phyloP scores from a whole-genome alignment of 2,797 vertebrate genomes.

The Microctenopoma lineatum region DNA sequence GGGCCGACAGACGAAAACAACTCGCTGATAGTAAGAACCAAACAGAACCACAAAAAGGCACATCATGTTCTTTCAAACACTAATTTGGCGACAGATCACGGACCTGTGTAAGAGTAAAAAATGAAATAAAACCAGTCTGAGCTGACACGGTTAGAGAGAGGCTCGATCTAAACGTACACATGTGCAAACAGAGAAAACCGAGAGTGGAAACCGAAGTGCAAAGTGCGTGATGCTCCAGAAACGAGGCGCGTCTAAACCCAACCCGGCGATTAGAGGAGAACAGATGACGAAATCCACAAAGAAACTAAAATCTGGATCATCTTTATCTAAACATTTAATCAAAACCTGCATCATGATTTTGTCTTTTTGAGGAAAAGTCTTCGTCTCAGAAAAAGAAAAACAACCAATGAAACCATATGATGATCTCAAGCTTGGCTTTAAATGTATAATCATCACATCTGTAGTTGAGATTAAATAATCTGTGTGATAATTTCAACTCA shows the following conservation, averaged over 20 bases:
- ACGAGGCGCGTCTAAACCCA: not conserved
- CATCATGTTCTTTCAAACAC: constrained; percentile 72
- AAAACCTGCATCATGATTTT: not conserved
- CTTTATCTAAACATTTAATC: not conserved
- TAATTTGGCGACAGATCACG: constrained; percentile 68
- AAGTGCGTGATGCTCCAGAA: constrained; percentile 53
- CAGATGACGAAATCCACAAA: no score
- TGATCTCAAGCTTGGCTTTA: no score
- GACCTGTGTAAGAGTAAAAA: constrained; percentile 39
- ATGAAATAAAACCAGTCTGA: constrained; percentile 26
- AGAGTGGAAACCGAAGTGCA: constrained; percentile 57
- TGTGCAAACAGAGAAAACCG: constrained; percentile 81
- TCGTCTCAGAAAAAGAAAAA: no score
- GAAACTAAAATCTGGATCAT: no score
- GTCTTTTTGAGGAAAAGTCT: not conserved
- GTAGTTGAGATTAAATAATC: no score
- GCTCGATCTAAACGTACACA: constrained; percentile 76
- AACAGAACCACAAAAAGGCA: constrained; percentile 77
- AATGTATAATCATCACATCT: no score
- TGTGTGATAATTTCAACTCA: no score
- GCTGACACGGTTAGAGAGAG: constrained; percentile 24
- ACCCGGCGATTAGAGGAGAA: constrained; percentile 5
- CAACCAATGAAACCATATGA: no score
- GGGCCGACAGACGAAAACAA: constrained; percentile 7
- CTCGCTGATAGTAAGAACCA: constrained; percentile 12